A percentile compares a stretch with the other conserved stretches of the same genome.
These are phyloP conservation scores for Ceryle rudis DNA, from an alignment of 2,797 vertebrate genomes.

Conservation along the genomic window DNA sequence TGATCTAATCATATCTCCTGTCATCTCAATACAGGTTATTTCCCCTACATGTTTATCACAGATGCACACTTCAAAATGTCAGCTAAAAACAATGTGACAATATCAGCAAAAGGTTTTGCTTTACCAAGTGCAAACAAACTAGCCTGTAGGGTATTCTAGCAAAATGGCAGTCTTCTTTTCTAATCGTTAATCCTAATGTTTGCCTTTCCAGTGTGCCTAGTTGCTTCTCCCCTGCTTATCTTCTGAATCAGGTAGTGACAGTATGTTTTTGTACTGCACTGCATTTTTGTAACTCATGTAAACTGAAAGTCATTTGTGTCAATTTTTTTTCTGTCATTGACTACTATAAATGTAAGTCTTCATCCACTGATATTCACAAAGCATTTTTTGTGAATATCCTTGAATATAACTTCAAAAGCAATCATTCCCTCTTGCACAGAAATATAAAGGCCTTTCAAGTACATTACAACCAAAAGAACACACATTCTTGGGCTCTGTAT, in stretches of 20 bases:
- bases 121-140: conserved; percentile 27
- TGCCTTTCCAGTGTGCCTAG: neutral
- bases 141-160: conserved; percentile 1
- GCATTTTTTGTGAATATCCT: conserved; percentile 16
- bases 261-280: neutral
- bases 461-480: neutral
- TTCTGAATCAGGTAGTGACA: neutral
- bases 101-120: conserved; percentile 40
- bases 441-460: conserved; percentile 41
- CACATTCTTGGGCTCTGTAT: conserved; percentile 5
- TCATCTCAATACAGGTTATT: conserved; percentile 36
- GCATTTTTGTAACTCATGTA: neutral
- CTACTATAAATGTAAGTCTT: conserved; percentile 24
- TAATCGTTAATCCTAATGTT: neutral
- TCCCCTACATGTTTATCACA: conserved; percentile 60
- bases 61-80: conserved; percentile 58
- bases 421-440: conserved; percentile 7
- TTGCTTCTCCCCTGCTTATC: neutral
- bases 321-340: neutral
- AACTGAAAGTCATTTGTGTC: neutral
- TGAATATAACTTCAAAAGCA: conserved; percentile 54
- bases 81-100: conserved; percentile 68
- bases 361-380: conserved; percentile 2
- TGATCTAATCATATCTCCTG: conserved; percentile 65
- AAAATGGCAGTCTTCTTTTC: neutral